These are phyloP conservation scores for Acleris literana DNA, from an alignment of 2,888 invertebrate species.

Conservation along the genomic window DNA sequence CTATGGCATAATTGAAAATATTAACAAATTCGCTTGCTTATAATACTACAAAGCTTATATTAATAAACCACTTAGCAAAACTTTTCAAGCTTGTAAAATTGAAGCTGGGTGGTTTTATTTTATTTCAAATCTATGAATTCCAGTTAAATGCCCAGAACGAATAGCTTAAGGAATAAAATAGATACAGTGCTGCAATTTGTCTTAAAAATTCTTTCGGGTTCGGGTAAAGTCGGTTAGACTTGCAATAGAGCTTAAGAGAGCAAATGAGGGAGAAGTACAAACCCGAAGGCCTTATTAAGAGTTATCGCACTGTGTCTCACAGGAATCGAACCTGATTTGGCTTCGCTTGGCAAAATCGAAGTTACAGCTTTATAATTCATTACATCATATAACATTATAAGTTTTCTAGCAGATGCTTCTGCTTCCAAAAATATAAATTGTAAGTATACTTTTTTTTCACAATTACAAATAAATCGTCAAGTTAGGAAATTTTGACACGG, in stretches of 20 bases:
- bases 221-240: too few relatives aligned
- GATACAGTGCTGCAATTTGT: too few relatives aligned
- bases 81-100: background rate
- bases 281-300: too few relatives aligned
- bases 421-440: background rate
- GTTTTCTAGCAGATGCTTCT: slow-evolving; percentile 8
- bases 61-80: slow-evolving; percentile 10
- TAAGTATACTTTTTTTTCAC: background rate
- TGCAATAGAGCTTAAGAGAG: too few relatives aligned
- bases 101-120: background rate
- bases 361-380: background rate
- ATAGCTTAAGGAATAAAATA: too few relatives aligned
- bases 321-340: slow-evolving; percentile 25
- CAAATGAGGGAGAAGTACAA: too few relatives aligned
- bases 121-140: background rate
- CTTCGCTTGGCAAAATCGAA: slow-evolving; percentile 17
- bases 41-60: slow-evolving; percentile 5
- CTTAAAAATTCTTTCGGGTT: too few relatives aligned
- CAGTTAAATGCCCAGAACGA: slow-evolving; percentile 4
- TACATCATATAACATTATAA: background rate
- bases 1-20: slow-evolving; percentile 3
- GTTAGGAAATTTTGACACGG: background rate
- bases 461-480: background rate
- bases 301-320: background rate
- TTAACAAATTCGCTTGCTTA: slow-evolving; percentile 33